These are phyloP conservation scores for Tenthredo distinguenda DNA, from an alignment of 2,888 invertebrate genomes.

Conservation along the genomic window DNA sequence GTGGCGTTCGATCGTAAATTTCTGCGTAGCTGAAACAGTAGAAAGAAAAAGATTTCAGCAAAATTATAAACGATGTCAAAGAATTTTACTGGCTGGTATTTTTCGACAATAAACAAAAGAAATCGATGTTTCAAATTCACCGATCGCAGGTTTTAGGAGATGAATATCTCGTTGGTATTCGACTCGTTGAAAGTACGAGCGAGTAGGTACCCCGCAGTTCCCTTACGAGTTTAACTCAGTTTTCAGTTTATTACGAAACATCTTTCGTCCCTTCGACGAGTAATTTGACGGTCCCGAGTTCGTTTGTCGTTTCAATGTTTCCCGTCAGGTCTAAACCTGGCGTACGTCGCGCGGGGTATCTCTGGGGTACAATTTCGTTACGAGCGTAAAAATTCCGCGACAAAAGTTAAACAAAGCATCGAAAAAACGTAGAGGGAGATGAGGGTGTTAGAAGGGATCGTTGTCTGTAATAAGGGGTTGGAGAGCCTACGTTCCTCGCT, in stretches of 20 bases:
- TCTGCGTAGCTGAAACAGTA: constrained; percentile 71
- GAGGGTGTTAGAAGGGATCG: constrained; percentile 48
- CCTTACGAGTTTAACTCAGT: constrained; percentile 16
- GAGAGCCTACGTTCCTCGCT: constrained; percentile 60
- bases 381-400: constrained; percentile 72
- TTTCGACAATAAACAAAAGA: not conserved
- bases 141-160: not conserved
- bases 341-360: not conserved
- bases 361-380: constrained; percentile 53
- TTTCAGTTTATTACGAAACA: constrained; percentile 21
- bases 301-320: constrained; percentile 2
- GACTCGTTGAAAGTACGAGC: not conserved
- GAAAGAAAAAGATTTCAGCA: not conserved
- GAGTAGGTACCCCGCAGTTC: not conserved
- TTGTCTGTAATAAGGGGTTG: constrained; percentile 61
- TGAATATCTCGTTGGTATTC: not conserved
- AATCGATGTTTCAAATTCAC: not conserved
- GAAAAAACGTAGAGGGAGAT: constrained; percentile 58
- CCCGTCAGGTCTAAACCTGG: constrained; percentile 29
- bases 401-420: constrained; percentile 76
- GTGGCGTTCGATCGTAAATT: constrained; percentile 66
- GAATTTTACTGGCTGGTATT: not conserved
- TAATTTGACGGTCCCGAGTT: constrained; percentile 14
- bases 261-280: constrained; percentile 39
- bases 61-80: not conserved